Evolutionary conservation across 2,888 invertebrate genomes (phyloP).

Genomic region (Apocheima hispidaria): DNA sequence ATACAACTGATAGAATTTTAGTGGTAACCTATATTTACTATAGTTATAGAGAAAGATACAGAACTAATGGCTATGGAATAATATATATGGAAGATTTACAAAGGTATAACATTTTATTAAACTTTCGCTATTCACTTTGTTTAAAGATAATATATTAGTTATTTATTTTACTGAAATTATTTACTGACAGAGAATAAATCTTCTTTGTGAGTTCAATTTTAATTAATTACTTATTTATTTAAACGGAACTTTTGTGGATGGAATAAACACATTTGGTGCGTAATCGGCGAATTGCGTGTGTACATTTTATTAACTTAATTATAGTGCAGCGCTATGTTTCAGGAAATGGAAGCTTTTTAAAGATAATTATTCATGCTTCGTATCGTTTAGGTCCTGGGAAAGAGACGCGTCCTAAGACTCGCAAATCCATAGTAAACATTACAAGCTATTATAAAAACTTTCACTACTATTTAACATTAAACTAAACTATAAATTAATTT

Average conservation of each 20-base stretch:
- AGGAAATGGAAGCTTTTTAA: conserved; percentile 6
- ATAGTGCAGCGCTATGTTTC: conserved; percentile 1
- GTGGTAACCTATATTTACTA: too few relatives aligned
- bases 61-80: too few relatives aligned
- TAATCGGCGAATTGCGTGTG: conserved; percentile 25
- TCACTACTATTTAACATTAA: too few relatives aligned
- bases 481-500: too few relatives aligned
- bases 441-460: too few relatives aligned
- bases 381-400: too few relatives aligned
- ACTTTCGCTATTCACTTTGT: not conserved
- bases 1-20: too few relatives aligned
- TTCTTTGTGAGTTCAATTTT: conserved; percentile 10
- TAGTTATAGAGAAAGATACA: too few relatives aligned
- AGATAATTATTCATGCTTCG: not conserved
- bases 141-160: conserved; percentile 2
- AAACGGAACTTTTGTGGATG: conserved; percentile 9
- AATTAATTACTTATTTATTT: conserved; percentile 20
- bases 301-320: conserved; percentile 3
- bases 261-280: conserved; percentile 11
- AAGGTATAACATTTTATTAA: too few relatives aligned
- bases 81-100: too few relatives aligned
- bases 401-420: too few relatives aligned
- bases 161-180: conserved; percentile 3
- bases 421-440: too few relatives aligned
- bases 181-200: conserved; percentile 7